A percentile compares a stretch with the other conserved stretches of the same genome.
Evolutionary conservation across 2,888 invertebrate genomes (phyloP).

Genomic region (Pseudococcus viburni): DNA sequence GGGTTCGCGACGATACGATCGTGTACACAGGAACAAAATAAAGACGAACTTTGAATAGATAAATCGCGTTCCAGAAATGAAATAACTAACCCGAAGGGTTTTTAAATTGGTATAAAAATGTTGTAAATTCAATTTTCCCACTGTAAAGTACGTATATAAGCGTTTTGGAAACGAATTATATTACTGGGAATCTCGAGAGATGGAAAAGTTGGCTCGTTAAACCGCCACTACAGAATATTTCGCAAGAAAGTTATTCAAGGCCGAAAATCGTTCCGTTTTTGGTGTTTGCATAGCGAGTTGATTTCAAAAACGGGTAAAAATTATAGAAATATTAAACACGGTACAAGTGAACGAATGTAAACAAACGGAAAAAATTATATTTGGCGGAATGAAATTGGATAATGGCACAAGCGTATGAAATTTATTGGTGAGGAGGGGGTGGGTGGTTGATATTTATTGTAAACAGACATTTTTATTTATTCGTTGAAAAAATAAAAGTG

Average conservation of each 20-base stretch:
- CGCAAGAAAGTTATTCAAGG: conserved; percentile 8
- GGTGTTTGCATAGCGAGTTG: conserved; percentile 3
- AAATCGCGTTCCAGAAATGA: background rate
- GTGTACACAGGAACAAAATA: background rate
- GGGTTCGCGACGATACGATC: background rate
- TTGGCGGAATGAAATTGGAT: background rate
- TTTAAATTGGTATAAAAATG: conserved; percentile 9
- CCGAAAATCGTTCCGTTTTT: background rate
- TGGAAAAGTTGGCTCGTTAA: conserved; percentile 17
- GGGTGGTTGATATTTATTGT: no score
- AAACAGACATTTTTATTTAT: no score
- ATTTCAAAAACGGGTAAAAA: background rate
- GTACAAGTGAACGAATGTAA: background rate
- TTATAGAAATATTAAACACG: background rate
- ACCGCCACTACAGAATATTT: background rate
- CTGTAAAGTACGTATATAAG: background rate
- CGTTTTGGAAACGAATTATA: conserved; percentile 15
- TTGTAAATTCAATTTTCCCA: background rate
- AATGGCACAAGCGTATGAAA: no score
- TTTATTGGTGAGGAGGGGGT: no score
- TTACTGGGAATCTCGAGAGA: background rate
- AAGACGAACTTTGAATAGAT: conserved; percentile 1
- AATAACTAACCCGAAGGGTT: conserved; percentile 18
- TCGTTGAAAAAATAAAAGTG: no score
- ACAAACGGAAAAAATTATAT: background rate